Evolutionary conservation across 2,113 vertebrate genomes (phyloP), one percentile per base, ranked within the genome.

Genomic region (Gavia stellata): DNA sequence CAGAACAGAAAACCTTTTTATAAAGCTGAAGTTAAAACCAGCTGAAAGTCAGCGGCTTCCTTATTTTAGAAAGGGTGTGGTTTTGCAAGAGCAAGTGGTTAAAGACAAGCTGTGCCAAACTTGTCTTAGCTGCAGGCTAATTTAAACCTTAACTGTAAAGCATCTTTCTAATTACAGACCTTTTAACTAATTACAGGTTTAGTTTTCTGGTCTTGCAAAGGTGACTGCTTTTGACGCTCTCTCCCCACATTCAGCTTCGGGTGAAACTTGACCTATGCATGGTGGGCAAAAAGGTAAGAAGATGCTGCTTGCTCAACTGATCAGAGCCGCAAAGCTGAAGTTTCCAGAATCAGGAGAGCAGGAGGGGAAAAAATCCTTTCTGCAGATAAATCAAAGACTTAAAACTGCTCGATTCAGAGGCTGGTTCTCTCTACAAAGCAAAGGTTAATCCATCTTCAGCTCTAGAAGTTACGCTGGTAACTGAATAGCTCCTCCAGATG

Each of bases 81-180:
- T 83, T 80, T 44, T 38, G 52, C 71, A 75, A 45, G 53, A 55
- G 72, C 62, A 31, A 49, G 82, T 10, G 66, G 67, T 21, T n/a
- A 8, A 50, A 38, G 78, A 18, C 14, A 14, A 44, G 61, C 63
- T 38, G 40, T 65, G 92, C 86, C 71, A 53, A 73, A 31, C 68
- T 26, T 5, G 29, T 28, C 91, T 33, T 20, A 19, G 94, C 84
- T 80, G 49, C 40, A 68, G 87, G 93, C 44, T 34, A 17, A 80
- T 81, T 83, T 33, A 72, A 90, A 62, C 42, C 63, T 63, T 38
- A 47, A 33, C 67, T 5, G 12, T 9, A 7, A 95, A 66, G 23
- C 67, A 31, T 12, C 68, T n/a, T 47, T 14, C 86, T 90, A 75
- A 96, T 92, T 79, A 89, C 56, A 95, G 77, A 17, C 5, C 59